Evolutionary conservation across 2,113 vertebrate genomes (phyloP), one percentile per base, ranked within the genome.

Genomic region (Ardeotis arabs): DNA sequence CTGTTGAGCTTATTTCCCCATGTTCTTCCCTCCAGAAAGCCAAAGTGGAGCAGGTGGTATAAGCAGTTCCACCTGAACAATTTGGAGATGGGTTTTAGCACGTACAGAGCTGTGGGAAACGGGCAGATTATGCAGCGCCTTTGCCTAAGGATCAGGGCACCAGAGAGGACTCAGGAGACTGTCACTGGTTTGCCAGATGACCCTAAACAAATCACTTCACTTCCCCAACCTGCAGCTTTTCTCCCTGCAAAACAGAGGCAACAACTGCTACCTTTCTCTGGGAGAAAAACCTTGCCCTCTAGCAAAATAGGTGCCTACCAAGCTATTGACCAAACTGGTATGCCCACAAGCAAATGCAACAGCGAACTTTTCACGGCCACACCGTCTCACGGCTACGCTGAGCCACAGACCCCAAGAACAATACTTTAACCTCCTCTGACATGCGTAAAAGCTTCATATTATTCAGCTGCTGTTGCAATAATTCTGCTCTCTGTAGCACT

Each of bases 311-410:
- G 0, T 3, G 0, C 4, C 39, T 22, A 15, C 41, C 41, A 29
- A 44, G 27, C 49, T 56, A 20, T 33, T 47, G 14, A 27, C 66
- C 70, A 39, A 31, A 56, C 29, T 18, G 55, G 27, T 41, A 27
- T 27, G n/a, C 14, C 80, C 2, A 4, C 25, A 23, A 7, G 41
- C 33, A 76, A 45, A 50, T 8, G 19, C 14, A 52, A 14, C 28
- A 47, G 79, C 23, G 41, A 41, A 25, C 53, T 68, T 25, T 25
- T 21, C 49, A 60, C 18, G 45, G 69, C 19, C 56, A 41, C 1
- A 0, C 20, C 3, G 0, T 33, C 29, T 41, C 59, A 24, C 33
- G 28, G 14, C 6, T 21, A 50, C 10, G 5, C 31, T 3, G 7
- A 66, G 60, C n/a, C 55, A 20, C 5, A 17, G 22, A 35, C 29